These are phyloP conservation scores for Petrocephalus sullivani DNA, from an alignment of 2,797 vertebrate genomes.

Conservation along the genomic window DNA sequence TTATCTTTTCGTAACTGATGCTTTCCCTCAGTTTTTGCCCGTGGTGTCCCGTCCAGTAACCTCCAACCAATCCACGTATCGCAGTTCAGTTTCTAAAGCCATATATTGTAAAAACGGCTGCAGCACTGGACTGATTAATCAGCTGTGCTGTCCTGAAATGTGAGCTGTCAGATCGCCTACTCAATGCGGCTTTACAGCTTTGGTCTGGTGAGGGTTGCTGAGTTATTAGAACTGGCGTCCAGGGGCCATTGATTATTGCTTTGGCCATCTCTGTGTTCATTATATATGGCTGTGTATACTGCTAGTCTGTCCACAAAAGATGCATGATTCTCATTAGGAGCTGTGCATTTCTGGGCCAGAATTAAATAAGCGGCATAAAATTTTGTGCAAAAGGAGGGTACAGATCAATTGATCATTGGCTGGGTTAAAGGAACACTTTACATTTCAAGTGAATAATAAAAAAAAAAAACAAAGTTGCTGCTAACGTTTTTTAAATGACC, in stretches of 20 bases:
- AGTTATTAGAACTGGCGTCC: background rate
- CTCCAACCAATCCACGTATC: background rate
- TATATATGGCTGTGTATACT: conserved; percentile 12
- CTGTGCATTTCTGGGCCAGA: background rate
- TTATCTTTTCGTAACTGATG: background rate
- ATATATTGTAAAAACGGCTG: background rate
- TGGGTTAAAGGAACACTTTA: background rate
- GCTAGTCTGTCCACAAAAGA: background rate
- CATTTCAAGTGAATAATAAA: conserved; percentile 9
- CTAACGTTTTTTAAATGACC: background rate
- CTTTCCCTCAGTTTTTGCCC: background rate
- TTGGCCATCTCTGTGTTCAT: conserved; percentile 16
- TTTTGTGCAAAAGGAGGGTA: background rate
- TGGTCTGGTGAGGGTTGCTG: background rate
- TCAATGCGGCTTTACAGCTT: background rate
- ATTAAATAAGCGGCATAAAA: conserved; percentile 7
- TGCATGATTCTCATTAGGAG: conserved; percentile 14
- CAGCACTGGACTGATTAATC: background rate
- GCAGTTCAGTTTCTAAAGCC: background rate
- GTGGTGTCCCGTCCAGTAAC: background rate
- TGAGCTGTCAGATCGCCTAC: background rate
- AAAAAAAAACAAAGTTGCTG: conserved; percentile 10
- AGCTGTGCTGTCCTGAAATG: conserved; percentile 12
- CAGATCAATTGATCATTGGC: conserved; percentile 8
- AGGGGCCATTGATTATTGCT: conserved; percentile 9